Conservation (phyloP, 2,113 vertebrate genomes). For the Cyprinodon tularosa region DNA sequence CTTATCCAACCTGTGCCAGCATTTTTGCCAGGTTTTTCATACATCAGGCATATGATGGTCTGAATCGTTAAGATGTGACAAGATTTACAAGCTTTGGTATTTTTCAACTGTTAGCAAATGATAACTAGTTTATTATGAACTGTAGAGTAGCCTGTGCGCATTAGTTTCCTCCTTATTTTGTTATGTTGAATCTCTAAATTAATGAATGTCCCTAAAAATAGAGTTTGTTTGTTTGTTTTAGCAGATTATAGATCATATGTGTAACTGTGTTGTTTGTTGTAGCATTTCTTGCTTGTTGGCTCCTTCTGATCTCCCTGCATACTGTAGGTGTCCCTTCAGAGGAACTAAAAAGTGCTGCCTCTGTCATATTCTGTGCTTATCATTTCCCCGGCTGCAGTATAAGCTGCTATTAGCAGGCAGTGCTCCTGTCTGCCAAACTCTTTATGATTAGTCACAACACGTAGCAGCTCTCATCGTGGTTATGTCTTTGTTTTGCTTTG, state of each 20-base stretch:
- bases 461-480: background rate
- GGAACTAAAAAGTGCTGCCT: background rate
- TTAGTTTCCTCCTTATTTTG: too few relatives aligned
- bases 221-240: background rate
- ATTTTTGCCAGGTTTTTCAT: too few relatives aligned
- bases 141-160: too few relatives aligned
- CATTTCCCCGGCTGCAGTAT: conserved; percentile 20
- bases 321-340: background rate
- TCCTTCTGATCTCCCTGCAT: background rate
- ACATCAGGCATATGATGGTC: too few relatives aligned
- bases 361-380: background rate
- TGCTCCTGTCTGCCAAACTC: conserved; percentile 25
- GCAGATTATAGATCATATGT: background rate
- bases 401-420: background rate
- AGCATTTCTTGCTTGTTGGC: background rate
- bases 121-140: too few relatives aligned
- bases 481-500: conserved; percentile 10
- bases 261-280: background rate
- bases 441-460: conserved; percentile 14
- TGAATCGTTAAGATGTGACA: too few relatives aligned
- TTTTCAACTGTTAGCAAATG: too few relatives aligned
- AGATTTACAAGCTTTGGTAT: too few relatives aligned
- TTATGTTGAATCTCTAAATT: too few relatives aligned
- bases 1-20: too few relatives aligned
- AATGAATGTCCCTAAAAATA: too few relatives aligned